Conservation (phyloP, 2,888 invertebrate species). For the Dendrolimus pini region DNA sequence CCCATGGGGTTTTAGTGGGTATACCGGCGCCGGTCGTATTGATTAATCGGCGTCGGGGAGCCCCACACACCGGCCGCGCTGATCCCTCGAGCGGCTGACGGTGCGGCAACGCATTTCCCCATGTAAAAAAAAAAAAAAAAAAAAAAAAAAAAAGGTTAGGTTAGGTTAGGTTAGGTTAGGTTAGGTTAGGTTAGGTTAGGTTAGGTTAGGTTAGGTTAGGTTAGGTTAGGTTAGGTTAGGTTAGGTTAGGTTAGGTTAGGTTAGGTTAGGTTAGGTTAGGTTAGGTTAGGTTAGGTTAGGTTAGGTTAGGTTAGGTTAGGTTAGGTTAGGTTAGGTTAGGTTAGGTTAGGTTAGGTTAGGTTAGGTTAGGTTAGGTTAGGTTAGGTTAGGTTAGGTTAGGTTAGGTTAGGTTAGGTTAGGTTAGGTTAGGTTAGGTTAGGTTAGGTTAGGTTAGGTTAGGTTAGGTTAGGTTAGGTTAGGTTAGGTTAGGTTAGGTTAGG, state of each 20-base stretch:
- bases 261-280: slow-evolving; percentile 13
- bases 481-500: slow-evolving; percentile 6
- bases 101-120: too few relatives aligned
- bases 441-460: slow-evolving; percentile 9
- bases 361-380: slow-evolving; percentile 8
- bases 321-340: slow-evolving; percentile 6
- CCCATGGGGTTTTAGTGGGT: too few relatives aligned
- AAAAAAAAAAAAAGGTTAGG: too few relatives aligned
- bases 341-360: slow-evolving; percentile 2
- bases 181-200: slow-evolving; percentile 13
- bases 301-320: slow-evolving; percentile 14
- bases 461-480: slow-evolving; percentile 8
- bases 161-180: slow-evolving; percentile 15
- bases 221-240: slow-evolving; percentile 8
- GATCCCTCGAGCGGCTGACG: too few relatives aligned
- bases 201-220: slow-evolving; percentile 15
- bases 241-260: slow-evolving; percentile 1
- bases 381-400: slow-evolving; percentile 8
- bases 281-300: slow-evolving; percentile 13
- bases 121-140: too few relatives aligned
- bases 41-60: too few relatives aligned
- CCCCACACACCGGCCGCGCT: too few relatives aligned
- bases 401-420: slow-evolving; percentile 5
- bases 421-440: slow-evolving; percentile 11
- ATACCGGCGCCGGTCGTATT: too few relatives aligned